Percentiles rank a stretch among this genome's conserved stretches.
Conservation (phyloP, 2,888 invertebrate species). For the Rotaria socialis region DNA sequence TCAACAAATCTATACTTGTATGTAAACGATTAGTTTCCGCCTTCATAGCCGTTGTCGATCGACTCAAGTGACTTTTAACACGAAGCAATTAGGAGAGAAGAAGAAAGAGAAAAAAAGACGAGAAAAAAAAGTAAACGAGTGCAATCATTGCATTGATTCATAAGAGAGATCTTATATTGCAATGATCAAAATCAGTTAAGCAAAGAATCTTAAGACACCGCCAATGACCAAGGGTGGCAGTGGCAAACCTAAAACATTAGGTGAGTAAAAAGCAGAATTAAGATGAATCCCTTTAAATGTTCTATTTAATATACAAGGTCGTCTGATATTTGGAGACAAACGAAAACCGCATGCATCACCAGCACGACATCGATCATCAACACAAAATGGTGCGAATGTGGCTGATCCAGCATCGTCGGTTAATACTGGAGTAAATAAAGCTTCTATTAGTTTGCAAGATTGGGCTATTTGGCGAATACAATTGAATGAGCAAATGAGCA, state of each 20-base stretch:
- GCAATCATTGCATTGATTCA: background rate
- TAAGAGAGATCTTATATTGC: background rate
- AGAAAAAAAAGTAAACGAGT: background rate
- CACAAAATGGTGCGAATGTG: background rate
- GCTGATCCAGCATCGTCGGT: background rate
- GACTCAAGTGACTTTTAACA: background rate
- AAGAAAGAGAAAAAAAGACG: background rate
- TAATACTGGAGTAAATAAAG: background rate
- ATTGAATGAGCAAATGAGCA: constrained; percentile 30
- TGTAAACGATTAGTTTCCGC: constrained; percentile 31
- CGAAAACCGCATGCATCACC: constrained; percentile 5
- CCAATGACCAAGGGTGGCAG: constrained; percentile 35
- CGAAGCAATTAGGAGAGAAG: constrained; percentile 17
- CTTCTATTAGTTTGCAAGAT: background rate
- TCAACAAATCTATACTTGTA: constrained; percentile 1
- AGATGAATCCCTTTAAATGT: background rate
- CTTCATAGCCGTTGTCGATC: constrained; percentile 20
- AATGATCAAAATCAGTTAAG: constrained; percentile 21
- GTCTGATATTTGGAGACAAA: constrained; percentile 14
- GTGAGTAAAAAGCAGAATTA: background rate
- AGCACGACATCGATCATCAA: background rate
- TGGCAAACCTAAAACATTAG: constrained; percentile 2
- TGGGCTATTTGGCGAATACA: constrained; percentile 19
- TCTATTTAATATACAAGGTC: background rate
- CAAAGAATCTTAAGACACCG: background rate